These are phyloP conservation scores for Torymus tubicola DNA, from an alignment of 2,888 invertebrate species.

Conservation along the genomic window DNA sequence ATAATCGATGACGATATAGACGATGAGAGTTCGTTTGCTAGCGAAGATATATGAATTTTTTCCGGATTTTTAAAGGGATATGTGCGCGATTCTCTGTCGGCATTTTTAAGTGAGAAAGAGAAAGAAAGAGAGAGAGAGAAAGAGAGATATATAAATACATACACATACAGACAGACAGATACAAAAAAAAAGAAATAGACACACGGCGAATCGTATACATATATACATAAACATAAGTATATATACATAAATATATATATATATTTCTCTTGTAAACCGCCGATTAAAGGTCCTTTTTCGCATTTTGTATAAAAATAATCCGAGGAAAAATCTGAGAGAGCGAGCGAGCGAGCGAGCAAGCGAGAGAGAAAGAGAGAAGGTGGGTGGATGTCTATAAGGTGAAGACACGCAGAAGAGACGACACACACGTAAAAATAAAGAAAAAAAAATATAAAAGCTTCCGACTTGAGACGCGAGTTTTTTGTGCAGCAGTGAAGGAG, in stretches of 20 bases:
- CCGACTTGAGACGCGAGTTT: constrained; percentile 46
- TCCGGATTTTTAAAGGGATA: too few relatives aligned
- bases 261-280: constrained; percentile 51
- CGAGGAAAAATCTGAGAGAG: constrained; percentile 8
- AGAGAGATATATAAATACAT: too few relatives aligned
- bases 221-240: constrained; percentile 32
- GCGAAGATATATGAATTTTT: too few relatives aligned
- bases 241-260: constrained; percentile 39
- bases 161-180: too few relatives aligned
- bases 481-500: constrained; percentile 25
- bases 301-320: constrained; percentile 52
- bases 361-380: constrained; percentile 17
- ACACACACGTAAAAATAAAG: not conserved
- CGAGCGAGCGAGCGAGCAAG: not conserved
- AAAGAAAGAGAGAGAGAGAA: too few relatives aligned
- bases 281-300: constrained; percentile 52
- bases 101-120: too few relatives aligned
- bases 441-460: constrained; percentile 36
- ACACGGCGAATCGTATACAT: constrained; percentile 23
- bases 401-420: constrained; percentile 10
- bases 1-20: too few relatives aligned
- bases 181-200: too few relatives aligned
- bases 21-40: too few relatives aligned
- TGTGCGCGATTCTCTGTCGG: too few relatives aligned
- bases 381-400: not conserved